phyloP scores from a whole-genome alignment of 2,797 vertebrate species.

The Phalanger gymnotis region DNA sequence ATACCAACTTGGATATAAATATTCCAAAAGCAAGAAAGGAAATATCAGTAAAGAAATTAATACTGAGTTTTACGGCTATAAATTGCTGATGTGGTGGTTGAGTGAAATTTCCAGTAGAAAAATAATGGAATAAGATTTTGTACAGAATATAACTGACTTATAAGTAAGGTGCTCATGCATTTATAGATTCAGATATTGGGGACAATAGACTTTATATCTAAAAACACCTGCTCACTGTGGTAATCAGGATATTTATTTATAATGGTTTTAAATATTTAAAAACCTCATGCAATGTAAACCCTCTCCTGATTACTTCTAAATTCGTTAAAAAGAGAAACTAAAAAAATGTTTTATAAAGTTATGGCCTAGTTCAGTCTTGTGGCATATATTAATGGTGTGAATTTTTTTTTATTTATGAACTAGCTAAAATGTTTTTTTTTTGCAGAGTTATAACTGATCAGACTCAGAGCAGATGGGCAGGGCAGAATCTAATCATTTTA shows the following conservation, averaged over 20 bases:
- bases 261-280: constrained; percentile 49
- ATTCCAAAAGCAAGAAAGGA: constrained; percentile 56
- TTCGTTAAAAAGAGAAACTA: constrained; percentile 68
- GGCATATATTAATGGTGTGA: constrained; percentile 78
- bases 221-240: constrained; percentile 26
- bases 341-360: constrained; percentile 80
- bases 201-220: constrained; percentile 52
- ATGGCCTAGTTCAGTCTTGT: constrained; percentile 78
- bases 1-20: constrained; percentile 51
- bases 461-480: constrained; percentile 89
- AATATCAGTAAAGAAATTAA: constrained; percentile 34
- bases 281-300: constrained; percentile 57
- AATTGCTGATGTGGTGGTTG: constrained; percentile 80
- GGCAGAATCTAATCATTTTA: constrained; percentile 83
- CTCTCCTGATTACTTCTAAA: constrained; percentile 35
- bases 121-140: background rate
- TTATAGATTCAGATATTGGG: constrained; percentile 48
- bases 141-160: constrained; percentile 22
- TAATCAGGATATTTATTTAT: constrained; percentile 47
- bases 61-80: constrained; percentile 79
- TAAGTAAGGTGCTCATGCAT: constrained; percentile 55
- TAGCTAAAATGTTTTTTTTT: constrained; percentile 85
- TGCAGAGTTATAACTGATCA: constrained; percentile 88
- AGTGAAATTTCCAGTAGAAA: constrained; percentile 59
- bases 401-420: constrained; percentile 78